Conservation (phyloP, 2,797 vertebrate species). For the Crocodylus rhombifer region DNA sequence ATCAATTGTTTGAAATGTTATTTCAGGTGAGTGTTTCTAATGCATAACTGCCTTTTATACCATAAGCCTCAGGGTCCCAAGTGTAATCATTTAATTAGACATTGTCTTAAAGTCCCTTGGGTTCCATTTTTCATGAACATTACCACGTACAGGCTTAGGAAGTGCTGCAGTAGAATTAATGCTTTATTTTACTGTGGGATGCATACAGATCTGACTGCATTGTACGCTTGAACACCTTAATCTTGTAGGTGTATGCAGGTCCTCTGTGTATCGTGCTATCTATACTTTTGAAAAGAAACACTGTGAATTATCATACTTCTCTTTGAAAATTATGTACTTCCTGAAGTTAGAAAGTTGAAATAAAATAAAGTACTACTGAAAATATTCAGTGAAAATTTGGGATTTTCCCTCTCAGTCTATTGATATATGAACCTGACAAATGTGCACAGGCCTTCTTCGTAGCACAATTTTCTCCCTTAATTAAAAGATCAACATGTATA, state of each 20-base stretch:
- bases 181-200: fast-evolving
- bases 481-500: not conserved
- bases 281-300: not conserved
- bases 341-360: not conserved
- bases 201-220: no score
- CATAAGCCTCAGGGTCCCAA: not conserved
- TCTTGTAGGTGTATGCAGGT: not conserved
- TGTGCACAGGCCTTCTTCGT: not conserved
- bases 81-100: not conserved
- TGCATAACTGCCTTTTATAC: not conserved
- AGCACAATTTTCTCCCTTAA: not conserved
- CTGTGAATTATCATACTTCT: not conserved
- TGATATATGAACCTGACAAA: not conserved
- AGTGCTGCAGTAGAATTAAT: not conserved
- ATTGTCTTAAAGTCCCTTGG: not conserved
- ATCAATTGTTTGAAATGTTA: not conserved
- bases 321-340: not conserved
- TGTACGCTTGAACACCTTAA: not conserved
- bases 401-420: not conserved
- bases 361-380: no score
- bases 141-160: not conserved
- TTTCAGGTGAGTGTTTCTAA: slow-evolving; percentile 30
- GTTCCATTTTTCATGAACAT: not conserved
- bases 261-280: not conserved
- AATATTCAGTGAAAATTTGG: no score